Base-by-base conservation (phyloP, 1,140 invertebrate species). In the Drosophila lowei region DNA sequence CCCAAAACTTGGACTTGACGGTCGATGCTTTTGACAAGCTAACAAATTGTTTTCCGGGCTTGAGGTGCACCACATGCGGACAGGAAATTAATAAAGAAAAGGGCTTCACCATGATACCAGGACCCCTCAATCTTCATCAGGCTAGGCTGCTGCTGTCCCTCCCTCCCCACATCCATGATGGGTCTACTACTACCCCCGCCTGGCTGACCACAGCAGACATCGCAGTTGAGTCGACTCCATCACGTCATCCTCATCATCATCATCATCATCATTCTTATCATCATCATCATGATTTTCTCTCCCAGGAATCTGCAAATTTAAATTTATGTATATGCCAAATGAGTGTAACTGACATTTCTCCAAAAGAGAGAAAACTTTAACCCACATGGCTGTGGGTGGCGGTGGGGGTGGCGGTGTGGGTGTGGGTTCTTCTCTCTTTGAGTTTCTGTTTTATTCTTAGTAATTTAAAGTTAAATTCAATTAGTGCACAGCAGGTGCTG, bases 81-180 rank as follows among this genome's bases (percentile, higher is more conserved):
- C 77, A 86, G 83, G 73, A 86, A 88, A 86, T 85, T 85, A 85
- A 81, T 85, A 86, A 86, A 81, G 71, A 86, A 86, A 86, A 67
- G 74, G 61, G 65, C 58, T 42, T 18, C 54, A 46, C 43, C 34
- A 68, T 68, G 66, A 68, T 54, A 23, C 53, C 60, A 49, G 34
- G 52, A 42, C 66, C 66, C 64, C 66, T 70, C 64, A 56, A 70
- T 70, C 66, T 70, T 70, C 66, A 68, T 70, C 66, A 68, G 44
- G 3, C 52, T 1, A 34, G 64, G 65, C 50, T 63, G 43, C 16
- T 52, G 25, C 42, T 41, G 25, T 43, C 21, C 38, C 13, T 7
- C 13, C 38, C 4, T 41, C 41, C 9, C 11, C 34, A 38, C 34
- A 38, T 38, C 11, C 34, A 38, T 5, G 11, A 38, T 5, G 34